Evolutionary conservation across 2,888 invertebrate genomes (phyloP).

Genomic region (Drosophila ustulata): DNA sequence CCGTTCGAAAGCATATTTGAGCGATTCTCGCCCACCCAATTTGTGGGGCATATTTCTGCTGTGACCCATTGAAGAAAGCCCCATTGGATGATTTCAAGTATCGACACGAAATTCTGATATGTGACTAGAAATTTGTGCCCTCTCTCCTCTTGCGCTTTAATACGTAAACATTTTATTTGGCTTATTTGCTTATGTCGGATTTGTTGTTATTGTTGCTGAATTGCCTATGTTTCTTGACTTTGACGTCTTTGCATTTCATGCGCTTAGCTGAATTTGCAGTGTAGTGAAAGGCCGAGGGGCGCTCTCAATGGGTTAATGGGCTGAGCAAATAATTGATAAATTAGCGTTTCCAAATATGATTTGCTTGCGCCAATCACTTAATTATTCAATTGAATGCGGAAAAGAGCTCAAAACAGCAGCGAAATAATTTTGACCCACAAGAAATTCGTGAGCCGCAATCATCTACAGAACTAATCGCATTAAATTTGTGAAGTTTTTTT

Average conservation of each 20-base stretch:
- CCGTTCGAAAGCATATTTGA: conserved; percentile 12
- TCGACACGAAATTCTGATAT: conserved; percentile 30
- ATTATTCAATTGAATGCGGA: conserved; percentile 19
- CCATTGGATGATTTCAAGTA: conserved; percentile 38
- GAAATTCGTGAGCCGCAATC: conserved; percentile 16
- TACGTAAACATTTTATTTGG: conserved; percentile 32
- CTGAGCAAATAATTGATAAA: conserved; percentile 24
- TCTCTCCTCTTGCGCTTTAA: conserved; percentile 28
- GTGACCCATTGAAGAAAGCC: conserved; percentile 59
- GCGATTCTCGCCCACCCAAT: conserved; percentile 53
- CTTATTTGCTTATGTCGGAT: conserved; percentile 11
- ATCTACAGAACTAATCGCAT: conserved; percentile 44
- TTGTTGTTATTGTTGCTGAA: conserved; percentile 11
- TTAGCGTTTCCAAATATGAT: conserved; percentile 4
- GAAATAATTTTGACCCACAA: conserved; percentile 16
- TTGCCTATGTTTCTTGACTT: conserved; percentile 11
- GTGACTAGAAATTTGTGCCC: conserved; percentile 18
- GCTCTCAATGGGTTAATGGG: conserved; percentile 29
- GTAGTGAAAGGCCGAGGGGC: conserved; percentile 1
- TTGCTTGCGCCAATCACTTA: conserved; percentile 8
- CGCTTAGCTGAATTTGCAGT: not conserved
- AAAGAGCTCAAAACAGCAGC: not conserved
- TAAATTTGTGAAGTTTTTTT: conserved; percentile 28
- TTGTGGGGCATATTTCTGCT: conserved; percentile 21
- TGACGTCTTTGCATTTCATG: conserved; percentile 12